These are phyloP conservation scores for Mythimna loreyi DNA, from an alignment of 2,888 invertebrate species.

Conservation along the genomic window DNA sequence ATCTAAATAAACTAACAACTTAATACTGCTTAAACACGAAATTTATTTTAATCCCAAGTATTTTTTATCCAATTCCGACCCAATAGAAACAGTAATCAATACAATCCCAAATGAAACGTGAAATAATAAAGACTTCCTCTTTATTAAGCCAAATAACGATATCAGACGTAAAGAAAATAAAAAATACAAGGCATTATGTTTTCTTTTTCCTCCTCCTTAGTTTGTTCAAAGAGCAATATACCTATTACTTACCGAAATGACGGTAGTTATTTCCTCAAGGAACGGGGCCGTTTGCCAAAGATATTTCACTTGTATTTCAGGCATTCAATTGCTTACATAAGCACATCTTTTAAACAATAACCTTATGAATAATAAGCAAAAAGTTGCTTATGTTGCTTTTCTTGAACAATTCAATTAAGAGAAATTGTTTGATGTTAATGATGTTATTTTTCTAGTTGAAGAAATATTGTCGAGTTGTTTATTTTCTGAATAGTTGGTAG, in stretches of 20 bases:
- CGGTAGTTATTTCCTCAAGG: conserved; percentile 32
- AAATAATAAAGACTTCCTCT: conserved; percentile 34
- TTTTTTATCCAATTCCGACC: conserved; percentile 7
- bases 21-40: neutral
- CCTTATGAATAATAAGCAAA: conserved; percentile 23
- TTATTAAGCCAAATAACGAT: conserved; percentile 40
- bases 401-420: conserved; percentile 11
- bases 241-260: conserved; percentile 47
- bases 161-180: conserved; percentile 39
- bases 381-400: conserved; percentile 5
- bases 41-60: neutral
- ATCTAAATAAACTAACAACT: too few species aligned
- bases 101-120: conserved; percentile 28
- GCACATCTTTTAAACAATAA: conserved; percentile 41
- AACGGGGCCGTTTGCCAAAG: conserved; percentile 36
- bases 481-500: neutral
- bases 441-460: neutral
- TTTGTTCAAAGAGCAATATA: conserved; percentile 39
- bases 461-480: neutral
- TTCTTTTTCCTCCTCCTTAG: conserved; percentile 19
- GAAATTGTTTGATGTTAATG: conserved; percentile 3
- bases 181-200: conserved; percentile 31
- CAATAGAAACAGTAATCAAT: conserved; percentile 32
- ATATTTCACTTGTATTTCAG: conserved; percentile 44
- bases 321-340: conserved; percentile 40